Evolutionary conservation across 2,888 invertebrate genomes (phyloP).

Genomic region (Rosalia funebris): DNA sequence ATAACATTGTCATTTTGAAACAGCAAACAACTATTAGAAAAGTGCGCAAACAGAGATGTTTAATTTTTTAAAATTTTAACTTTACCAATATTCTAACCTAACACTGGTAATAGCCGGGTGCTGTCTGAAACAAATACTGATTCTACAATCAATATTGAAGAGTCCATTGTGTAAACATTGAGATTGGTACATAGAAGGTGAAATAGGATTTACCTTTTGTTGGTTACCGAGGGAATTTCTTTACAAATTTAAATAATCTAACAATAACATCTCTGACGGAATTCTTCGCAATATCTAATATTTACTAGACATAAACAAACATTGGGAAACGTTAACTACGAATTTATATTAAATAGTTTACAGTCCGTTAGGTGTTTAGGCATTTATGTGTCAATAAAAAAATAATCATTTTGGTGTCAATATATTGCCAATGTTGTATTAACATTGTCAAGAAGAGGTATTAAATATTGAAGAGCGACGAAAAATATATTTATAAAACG

Average conservation of each 20-base stretch:
- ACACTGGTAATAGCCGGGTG: slow-evolving; percentile 33
- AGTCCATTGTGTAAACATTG: slow-evolving; percentile 13
- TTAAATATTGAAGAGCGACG: too few relatives aligned
- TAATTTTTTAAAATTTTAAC: slow-evolving; percentile 1
- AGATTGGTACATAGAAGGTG: slow-evolving; percentile 4
- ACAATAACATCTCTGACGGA: slow-evolving; percentile 10
- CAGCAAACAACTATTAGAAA: neutral
- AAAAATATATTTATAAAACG: too few relatives aligned
- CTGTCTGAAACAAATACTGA: slow-evolving; percentile 28
- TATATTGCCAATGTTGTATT: too few relatives aligned
- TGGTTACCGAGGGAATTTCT: slow-evolving; percentile 6
- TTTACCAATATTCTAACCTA: slow-evolving; percentile 4
- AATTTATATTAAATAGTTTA: neutral
- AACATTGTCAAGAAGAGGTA: too few relatives aligned
- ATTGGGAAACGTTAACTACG: slow-evolving; percentile 4
- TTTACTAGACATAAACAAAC: slow-evolving; percentile 14
- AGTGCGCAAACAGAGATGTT: neutral
- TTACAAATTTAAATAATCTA: slow-evolving; percentile 12
- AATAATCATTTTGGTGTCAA: too few relatives aligned
- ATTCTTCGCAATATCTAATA: slow-evolving; percentile 13
- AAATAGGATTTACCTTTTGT: slow-evolving; percentile 12
- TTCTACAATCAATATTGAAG: slow-evolving; percentile 31
- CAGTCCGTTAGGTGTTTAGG: neutral
- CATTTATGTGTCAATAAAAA: neutral
- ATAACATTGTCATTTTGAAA: neutral